Evolutionary conservation across 2,113 vertebrate genomes (phyloP), one percentile per base, ranked within the genome.

Genomic region (Terrapene triunguis): DNA sequence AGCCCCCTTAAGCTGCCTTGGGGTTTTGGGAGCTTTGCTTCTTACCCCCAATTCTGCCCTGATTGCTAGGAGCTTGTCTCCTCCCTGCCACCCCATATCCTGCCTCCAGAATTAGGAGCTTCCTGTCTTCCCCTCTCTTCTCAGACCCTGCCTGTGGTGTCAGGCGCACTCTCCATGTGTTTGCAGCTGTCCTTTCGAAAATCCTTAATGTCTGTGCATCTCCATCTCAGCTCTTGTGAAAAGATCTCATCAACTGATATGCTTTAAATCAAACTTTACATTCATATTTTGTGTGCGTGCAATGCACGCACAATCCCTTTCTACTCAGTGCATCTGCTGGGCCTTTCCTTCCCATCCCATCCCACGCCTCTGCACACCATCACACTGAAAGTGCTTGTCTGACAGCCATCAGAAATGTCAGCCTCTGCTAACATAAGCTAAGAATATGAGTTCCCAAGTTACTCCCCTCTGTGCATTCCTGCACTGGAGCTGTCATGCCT

Each of bases 1-100:
- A 94, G 51, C 92, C 88, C 55, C 27, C 25, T 44, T 44, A 6
- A 6, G 24, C 10, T 3, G 0, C 22, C 1, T 38, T 84, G 0
- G 44, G 38, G 90, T 95, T 88, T 82, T 95, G 96, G 87, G 87
- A 96, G 80, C 55, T 57, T 57, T 57, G 55, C 55, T 57, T 57
- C 25, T 57, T 27, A 57, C 25, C 10, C 55, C 55, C 55, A 57
- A 9, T 27, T 57, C 55, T 57, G 55, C 55, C 54, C 55, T 11
- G 8, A 24, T 57, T 25, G 22, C 24, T 57, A 57, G 24, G 55
- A 57, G 24, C 55, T 57, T 57, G 10, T 57, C 55, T 57, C 55
- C 10, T 27, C 24, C 55, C 55, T 57, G 9, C 10, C 24, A 57
- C 55, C 10, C 9, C 24, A 57, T 55, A 55, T 27, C 24, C 9